Conservation (phyloP, 2,888 invertebrate species). For the Neocrepidodera transversa region DNA sequence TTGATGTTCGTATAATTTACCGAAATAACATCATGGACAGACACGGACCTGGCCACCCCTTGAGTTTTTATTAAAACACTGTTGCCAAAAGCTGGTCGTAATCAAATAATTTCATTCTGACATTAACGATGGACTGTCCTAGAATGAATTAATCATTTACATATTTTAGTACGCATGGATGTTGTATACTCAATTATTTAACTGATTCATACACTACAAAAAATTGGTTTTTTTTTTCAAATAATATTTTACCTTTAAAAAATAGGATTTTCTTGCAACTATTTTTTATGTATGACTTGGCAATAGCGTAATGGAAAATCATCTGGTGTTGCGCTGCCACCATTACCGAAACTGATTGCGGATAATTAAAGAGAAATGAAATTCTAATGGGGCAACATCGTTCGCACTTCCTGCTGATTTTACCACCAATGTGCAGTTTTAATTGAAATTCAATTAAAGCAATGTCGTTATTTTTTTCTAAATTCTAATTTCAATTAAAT, state of each 20-base stretch:
- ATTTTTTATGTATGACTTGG: not conserved
- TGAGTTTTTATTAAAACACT: not conserved
- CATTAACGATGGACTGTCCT: too few relatives aligned
- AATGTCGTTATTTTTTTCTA: too few relatives aligned
- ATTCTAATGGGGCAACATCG: not conserved
- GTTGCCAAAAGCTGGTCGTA: not conserved
- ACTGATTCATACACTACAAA: too few relatives aligned
- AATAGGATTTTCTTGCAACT: too few relatives aligned
- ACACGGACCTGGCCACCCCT: not conserved
- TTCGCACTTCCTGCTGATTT: not conserved
- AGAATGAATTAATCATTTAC: too few relatives aligned
- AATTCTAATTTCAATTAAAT: too few relatives aligned
- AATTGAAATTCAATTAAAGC: conserved; percentile 13
- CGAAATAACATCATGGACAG: conserved; percentile 1
- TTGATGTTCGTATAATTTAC: conserved; percentile 2
- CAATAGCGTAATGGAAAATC: not conserved
- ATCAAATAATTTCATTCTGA: too few relatives aligned
- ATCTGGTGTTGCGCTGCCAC: not conserved
- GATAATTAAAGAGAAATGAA: not conserved
- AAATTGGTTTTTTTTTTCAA: too few relatives aligned
- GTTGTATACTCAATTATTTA: too few relatives aligned
- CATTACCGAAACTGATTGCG: conserved; percentile 1
- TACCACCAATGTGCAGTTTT: conserved; percentile 1
- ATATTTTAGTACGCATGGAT: too few relatives aligned
- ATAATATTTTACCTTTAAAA: too few relatives aligned